Conservation (phyloP, 1,140 invertebrate species). For the Drosophila kurseongensis region DNA sequence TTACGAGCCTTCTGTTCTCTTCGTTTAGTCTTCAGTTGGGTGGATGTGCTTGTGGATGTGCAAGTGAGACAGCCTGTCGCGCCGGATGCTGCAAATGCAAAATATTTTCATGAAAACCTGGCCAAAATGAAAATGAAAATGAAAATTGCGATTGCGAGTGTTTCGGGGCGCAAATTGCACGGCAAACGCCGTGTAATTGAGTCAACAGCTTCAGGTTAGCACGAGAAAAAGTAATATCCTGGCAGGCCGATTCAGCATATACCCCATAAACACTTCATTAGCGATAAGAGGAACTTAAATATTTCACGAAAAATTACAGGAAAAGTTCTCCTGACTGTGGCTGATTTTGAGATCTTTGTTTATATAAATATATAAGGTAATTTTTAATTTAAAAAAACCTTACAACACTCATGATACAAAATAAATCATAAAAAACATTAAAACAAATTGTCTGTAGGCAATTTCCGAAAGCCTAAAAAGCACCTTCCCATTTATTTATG, state of each 20-base stretch:
- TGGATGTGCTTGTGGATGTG: conserved; percentile 6
- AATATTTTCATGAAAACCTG: conserved; percentile 72
- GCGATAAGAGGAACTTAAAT: conserved; percentile 15
- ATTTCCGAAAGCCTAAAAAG: no score
- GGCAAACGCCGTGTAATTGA: conserved; percentile 76
- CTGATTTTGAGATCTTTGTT: no score
- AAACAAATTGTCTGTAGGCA: no score
- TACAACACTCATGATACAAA: no score
- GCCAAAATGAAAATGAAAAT: conserved; percentile 33
- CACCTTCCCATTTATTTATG: no score
- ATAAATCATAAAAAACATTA: no score
- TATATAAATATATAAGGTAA: no score
- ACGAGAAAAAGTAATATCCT: conserved; percentile 34
- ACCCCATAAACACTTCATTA: conserved; percentile 39
- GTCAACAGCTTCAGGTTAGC: conserved; percentile 59
- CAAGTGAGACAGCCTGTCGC: conserved; percentile 48
- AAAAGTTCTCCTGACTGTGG: neutral
- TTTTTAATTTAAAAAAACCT: no score
- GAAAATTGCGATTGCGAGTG: conserved; percentile 54
- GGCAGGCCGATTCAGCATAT: conserved; percentile 15
- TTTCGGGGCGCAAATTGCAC: conserved; percentile 47
- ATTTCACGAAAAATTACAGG: neutral
- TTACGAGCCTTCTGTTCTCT: conserved; percentile 58
- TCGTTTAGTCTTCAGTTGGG: neutral
- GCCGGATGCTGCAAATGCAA: conserved; percentile 82